A percentile compares a stretch with the other conserved stretches of the same genome.
phyloP scores from a whole-genome alignment of 2,113 vertebrate species.

The Proteles cristata region DNA sequence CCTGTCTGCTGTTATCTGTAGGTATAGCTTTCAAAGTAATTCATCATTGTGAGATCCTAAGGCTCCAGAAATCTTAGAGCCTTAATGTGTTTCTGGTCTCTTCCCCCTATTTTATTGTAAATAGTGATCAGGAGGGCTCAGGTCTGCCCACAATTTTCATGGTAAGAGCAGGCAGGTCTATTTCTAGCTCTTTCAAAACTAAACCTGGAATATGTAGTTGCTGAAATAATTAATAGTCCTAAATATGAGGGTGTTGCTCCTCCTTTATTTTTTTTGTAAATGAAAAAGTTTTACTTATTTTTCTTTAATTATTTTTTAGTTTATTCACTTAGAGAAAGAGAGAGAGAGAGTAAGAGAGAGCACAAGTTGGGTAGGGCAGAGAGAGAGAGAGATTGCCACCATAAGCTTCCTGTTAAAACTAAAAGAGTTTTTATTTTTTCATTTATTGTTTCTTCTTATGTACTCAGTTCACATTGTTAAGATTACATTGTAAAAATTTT shows the following conservation, averaged over 20 bases:
- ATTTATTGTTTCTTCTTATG: not conserved
- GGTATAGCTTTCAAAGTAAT: not conserved
- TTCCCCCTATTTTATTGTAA: not conserved
- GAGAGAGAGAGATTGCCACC: not conserved
- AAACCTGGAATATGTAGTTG: not conserved
- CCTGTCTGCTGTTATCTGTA: not conserved
- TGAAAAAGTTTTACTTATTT: too few relatives aligned
- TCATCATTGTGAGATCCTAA: not conserved
- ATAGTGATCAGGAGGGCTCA: not conserved
- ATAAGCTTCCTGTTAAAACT: slow-evolving; percentile 19
- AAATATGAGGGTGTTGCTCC: not conserved
- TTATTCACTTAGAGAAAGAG: too few relatives aligned
- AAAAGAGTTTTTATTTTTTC: not conserved
- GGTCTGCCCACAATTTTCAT: not conserved
- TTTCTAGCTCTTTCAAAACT: slow-evolving; percentile 27
- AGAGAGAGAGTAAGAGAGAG: too few relatives aligned
- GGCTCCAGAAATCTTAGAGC: not conserved
- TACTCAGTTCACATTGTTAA: not conserved
- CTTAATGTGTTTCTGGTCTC: not conserved
- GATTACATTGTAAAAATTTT: not conserved
- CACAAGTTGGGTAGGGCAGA: too few relatives aligned
- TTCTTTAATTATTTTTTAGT: too few relatives aligned
- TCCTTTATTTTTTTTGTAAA: not conserved
- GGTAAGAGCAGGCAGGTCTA: not conserved
- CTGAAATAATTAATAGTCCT: not conserved